These are phyloP conservation scores for Siphamia tubifer DNA, from an alignment of 2,113 vertebrate species.

Conservation along the genomic window DNA sequence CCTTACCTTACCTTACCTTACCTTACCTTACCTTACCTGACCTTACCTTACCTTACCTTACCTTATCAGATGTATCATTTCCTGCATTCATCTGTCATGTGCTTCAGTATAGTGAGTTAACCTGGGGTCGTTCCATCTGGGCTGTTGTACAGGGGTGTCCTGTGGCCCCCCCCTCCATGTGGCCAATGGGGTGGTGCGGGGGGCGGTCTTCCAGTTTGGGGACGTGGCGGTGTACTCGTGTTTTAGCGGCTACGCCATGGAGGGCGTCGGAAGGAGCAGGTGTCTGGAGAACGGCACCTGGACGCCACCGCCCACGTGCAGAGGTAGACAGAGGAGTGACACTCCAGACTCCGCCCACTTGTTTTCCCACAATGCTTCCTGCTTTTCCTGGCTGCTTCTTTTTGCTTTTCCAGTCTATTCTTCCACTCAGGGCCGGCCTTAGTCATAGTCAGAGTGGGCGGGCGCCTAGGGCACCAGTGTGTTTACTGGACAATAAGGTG, in stretches of 20 bases:
- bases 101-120: no score
- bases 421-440: no score
- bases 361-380: slow-evolving; percentile 14
- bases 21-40: no score
- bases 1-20: no score
- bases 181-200: slow-evolving; percentile 89
- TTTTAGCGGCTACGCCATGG: slow-evolving; percentile 92
- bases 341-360: background rate
- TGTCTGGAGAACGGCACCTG: slow-evolving; percentile 95
- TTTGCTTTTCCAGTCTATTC: no score
- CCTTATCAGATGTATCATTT: no score
- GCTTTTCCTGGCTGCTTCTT: slow-evolving; percentile 13
- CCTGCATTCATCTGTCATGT: no score
- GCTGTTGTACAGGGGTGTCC: slow-evolving; percentile 88
- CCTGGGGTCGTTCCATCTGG: slow-evolving; percentile 70
- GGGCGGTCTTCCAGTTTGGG: slow-evolving; percentile 90
- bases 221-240: slow-evolving; percentile 93
- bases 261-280: slow-evolving; percentile 87
- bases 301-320: slow-evolving; percentile 90
- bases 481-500: no score
- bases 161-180: slow-evolving; percentile 88
- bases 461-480: no score
- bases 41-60: no score
- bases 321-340: slow-evolving; percentile 81
- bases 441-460: no score